Evolutionary conservation across 2,113 vertebrate genomes (phyloP).

Genomic region (Todiramphus chloris): DNA sequence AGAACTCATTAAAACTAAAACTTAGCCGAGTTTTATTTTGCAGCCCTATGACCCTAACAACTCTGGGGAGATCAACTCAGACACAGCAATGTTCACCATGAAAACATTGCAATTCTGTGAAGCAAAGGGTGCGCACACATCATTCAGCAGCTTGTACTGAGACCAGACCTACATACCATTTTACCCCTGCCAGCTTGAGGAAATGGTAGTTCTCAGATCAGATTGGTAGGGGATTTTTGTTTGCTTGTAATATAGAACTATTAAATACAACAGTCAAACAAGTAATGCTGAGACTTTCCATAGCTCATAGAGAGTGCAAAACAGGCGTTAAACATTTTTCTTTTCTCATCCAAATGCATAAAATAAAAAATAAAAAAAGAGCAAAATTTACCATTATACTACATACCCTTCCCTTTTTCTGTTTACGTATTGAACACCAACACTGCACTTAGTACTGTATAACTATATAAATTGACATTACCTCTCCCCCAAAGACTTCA

Average conservation of each 20-base stretch:
- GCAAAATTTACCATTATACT: background rate
- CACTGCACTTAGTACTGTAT: background rate
- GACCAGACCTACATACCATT: background rate
- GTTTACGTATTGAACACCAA: background rate
- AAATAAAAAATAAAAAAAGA: background rate
- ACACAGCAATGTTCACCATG: background rate
- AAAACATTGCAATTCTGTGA: background rate
- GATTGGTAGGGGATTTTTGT: background rate
- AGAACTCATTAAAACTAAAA: background rate
- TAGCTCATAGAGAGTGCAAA: background rate
- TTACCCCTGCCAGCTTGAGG: background rate
- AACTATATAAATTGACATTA: background rate
- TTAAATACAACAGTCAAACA: background rate
- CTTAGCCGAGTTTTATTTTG: background rate
- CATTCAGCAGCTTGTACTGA: background rate
- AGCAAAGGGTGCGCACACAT: background rate
- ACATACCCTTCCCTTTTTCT: background rate
- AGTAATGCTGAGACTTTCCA: background rate
- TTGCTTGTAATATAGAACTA: background rate
- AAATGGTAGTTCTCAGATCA: background rate
- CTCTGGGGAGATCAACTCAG: background rate
- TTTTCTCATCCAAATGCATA: background rate
- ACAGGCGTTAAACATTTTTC: background rate
- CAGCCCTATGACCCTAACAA: background rate
- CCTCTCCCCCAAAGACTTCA: background rate